These are phyloP conservation scores for Lates japonicus DNA, from an alignment of 2,797 vertebrate genomes.

Conservation along the genomic window DNA sequence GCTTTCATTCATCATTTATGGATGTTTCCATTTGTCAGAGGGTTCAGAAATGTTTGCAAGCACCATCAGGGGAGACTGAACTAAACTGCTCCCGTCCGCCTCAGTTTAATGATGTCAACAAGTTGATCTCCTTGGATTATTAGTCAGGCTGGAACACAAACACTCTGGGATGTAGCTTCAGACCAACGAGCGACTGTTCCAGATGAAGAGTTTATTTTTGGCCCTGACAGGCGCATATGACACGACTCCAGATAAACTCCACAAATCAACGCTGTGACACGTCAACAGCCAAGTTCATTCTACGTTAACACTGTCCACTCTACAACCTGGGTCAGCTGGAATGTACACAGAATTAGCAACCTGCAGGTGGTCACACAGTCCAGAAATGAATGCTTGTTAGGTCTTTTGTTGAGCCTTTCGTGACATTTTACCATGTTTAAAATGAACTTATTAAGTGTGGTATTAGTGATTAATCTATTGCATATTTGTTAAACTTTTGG, in stretches of 20 bases:
- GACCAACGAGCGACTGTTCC: slow-evolving; percentile 32
- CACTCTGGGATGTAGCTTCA: slow-evolving; percentile 33
- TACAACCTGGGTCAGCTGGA: not conserved
- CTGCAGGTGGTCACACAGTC: not conserved
- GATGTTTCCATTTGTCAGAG: not conserved
- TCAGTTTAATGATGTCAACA: slow-evolving; percentile 60
- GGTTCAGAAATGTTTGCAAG: slow-evolving; percentile 6
- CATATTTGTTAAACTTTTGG: not conserved
- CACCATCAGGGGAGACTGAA: not conserved
- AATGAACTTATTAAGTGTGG: too few species aligned
- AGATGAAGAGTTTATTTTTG: slow-evolving; percentile 64
- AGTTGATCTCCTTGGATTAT: slow-evolving; percentile 68
- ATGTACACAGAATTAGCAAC: not conserved
- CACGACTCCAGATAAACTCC: slow-evolving; percentile 28
- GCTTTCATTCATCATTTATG: not conserved
- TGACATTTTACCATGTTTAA: not conserved
- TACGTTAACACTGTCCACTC: not conserved
- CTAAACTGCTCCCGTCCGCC: slow-evolving; percentile 1
- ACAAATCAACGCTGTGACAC: slow-evolving; percentile 26
- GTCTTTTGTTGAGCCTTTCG: not conserved
- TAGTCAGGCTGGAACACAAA: slow-evolving; percentile 51
- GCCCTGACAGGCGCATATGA: slow-evolving; percentile 41
- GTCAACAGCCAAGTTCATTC: not conserved
- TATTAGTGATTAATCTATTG: not conserved
- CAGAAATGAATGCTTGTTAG: not conserved